Conservation (phyloP, 2,888 invertebrate genomes). For the Clanis bilineata region DNA sequence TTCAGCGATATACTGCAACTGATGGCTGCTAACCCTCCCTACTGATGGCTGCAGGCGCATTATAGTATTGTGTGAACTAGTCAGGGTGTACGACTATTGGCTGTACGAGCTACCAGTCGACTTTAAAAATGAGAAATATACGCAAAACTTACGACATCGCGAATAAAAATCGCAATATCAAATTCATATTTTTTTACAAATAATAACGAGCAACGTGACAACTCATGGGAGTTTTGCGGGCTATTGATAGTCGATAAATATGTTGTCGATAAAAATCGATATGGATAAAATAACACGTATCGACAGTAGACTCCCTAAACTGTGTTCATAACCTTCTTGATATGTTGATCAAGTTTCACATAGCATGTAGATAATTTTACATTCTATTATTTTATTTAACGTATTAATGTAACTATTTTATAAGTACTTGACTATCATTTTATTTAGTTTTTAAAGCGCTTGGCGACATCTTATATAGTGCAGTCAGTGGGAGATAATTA, state of each 20-base stretch:
- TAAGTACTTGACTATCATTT: too few species aligned
- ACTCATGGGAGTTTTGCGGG: background rate
- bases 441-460: conserved; percentile 8
- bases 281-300: background rate
- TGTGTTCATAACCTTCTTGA: background rate
- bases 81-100: background rate
- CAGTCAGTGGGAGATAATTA: background rate
- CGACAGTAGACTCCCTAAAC: background rate
- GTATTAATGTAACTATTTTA: background rate
- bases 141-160: too few species aligned
- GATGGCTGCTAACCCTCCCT: too few species aligned
- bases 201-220: background rate
- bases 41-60: too few species aligned
- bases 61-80: background rate
- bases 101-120: background rate
- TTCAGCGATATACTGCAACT: too few species aligned
- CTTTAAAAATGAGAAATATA: background rate
- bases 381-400: conserved; percentile 5
- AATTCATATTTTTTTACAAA: background rate
- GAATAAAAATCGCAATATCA: background rate
- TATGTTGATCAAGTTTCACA: background rate
- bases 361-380: conserved; percentile 3
- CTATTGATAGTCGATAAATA: too few species aligned
- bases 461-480: background rate
- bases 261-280: background rate